Percentiles rank a stretch among this genome's conserved stretches.
phyloP scores from a whole-genome alignment of 2,888 invertebrate species.

The Ormyrus pomaceus region DNA sequence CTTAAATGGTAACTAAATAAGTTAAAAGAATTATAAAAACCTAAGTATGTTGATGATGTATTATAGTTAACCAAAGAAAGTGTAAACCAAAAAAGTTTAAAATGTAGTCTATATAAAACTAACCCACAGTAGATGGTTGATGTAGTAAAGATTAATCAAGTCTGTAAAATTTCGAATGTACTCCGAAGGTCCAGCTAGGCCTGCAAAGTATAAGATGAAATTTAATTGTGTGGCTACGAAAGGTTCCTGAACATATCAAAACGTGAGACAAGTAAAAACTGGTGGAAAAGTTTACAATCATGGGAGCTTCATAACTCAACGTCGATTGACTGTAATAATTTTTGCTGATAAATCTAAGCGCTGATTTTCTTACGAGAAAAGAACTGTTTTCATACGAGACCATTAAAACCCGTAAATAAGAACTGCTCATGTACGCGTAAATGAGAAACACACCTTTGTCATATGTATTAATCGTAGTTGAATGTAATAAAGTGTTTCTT shows the following conservation, averaged over 20 bases:
- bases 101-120: constrained; percentile 53
- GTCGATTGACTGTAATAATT: constrained; percentile 27
- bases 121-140: constrained; percentile 61
- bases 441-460: constrained; percentile 56
- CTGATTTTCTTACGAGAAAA: constrained; percentile 50
- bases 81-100: constrained; percentile 52
- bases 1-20: constrained; percentile 40
- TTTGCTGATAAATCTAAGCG: constrained; percentile 29
- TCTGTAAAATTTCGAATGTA: constrained; percentile 50
- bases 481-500: constrained; percentile 70
- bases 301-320: constrained; percentile 23
- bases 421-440: constrained; percentile 37
- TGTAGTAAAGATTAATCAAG: constrained; percentile 60
- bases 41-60: constrained; percentile 51
- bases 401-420: constrained; percentile 20
- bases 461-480: constrained; percentile 65
- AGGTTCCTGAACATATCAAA: constrained; percentile 69
- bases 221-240: constrained; percentile 40
- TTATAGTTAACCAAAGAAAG: constrained; percentile 57
- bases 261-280: constrained; percentile 37
- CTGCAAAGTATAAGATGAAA: constrained; percentile 1
- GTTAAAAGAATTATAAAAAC: constrained; percentile 17
- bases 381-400: constrained; percentile 54
- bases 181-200: constrained; percentile 15
- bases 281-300: constrained; percentile 48